A percentile compares a stretch with the other conserved stretches of the same genome.
Evolutionary conservation across 2,888 invertebrate species (phyloP).

Genomic region (Syritta pipiens): DNA sequence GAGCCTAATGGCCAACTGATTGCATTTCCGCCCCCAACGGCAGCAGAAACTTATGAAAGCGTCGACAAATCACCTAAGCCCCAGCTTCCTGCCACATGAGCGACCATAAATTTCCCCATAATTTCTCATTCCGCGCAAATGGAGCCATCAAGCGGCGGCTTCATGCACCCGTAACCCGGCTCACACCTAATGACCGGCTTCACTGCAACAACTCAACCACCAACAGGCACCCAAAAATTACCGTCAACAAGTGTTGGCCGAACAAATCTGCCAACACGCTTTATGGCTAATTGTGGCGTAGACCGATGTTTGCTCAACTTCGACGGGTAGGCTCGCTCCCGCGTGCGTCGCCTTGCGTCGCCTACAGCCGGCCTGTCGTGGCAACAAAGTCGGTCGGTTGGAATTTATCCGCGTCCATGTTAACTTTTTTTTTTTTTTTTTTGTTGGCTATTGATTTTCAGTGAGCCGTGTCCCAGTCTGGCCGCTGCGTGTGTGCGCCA

Average conservation of each 20-base stretch:
- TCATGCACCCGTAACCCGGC: constrained; percentile 26
- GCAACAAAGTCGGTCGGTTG: constrained; percentile 26
- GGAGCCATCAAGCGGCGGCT: constrained; percentile 56
- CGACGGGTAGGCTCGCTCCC: constrained; percentile 2
- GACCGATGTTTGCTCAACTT: constrained; percentile 44
- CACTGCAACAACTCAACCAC: constrained; percentile 47
- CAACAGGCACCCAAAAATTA: constrained; percentile 46
- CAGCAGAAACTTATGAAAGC: too few species aligned
- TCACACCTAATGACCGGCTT: constrained; percentile 41
- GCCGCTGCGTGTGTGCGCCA: constrained; percentile 10
- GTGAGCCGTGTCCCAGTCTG: constrained; percentile 6
- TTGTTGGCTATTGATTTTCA: constrained; percentile 18
- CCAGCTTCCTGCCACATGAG: too few species aligned
- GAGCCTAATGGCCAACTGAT: too few species aligned
- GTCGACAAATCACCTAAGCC: too few species aligned
- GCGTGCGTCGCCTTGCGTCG: background rate
- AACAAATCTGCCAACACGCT: constrained; percentile 67
- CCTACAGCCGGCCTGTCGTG: constrained; percentile 4
- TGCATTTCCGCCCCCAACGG: too few species aligned
- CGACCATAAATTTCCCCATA: constrained; percentile 37
- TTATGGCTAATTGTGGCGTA: constrained; percentile 64
- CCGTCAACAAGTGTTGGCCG: constrained; percentile 60
- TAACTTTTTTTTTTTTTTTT: constrained; percentile 5
- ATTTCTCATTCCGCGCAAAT: constrained; percentile 48
- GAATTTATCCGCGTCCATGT: constrained; percentile 41